Conservation (phyloP, 2,113 vertebrate genomes). For the Proteles cristata region DNA sequence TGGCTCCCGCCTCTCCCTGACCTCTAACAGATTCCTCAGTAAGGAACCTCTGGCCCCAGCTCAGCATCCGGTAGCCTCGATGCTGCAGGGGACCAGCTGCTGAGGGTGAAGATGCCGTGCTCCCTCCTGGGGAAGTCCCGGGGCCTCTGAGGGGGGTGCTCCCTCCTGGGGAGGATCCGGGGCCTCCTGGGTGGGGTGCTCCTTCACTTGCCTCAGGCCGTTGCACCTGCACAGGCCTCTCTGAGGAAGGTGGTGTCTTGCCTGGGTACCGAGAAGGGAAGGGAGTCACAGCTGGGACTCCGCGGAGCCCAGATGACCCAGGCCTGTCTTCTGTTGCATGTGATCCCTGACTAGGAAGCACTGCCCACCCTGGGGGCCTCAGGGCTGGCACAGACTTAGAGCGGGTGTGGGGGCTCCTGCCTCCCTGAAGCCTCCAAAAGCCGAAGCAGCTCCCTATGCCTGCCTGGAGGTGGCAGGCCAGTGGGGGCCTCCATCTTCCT, state of each 20-base stretch:
- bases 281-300: neutral
- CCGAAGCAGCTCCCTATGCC: neutral
- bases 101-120: neutral
- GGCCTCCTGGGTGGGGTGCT: neutral
- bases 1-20: neutral
- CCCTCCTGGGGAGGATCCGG: neutral
- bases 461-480: neutral
- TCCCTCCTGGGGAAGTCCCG: neutral
- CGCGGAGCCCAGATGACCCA: neutral
- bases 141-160: neutral
- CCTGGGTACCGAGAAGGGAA: neutral
- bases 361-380: accelerated
- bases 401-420: accelerated
- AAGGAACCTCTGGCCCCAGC: neutral
- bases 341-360: neutral
- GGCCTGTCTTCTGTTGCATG: accelerated
- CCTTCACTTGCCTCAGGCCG: too few species aligned
- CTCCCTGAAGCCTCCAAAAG: neutral
- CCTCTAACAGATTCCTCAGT: neutral
- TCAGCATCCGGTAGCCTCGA: accelerated
- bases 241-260: neutral
- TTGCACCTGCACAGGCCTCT: neutral
- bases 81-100: neutral
- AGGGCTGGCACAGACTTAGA: neutral
- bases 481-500: neutral